phyloP scores from a whole-genome alignment of 2,113 vertebrate species.

The Malurus alboscapulatus region DNA sequence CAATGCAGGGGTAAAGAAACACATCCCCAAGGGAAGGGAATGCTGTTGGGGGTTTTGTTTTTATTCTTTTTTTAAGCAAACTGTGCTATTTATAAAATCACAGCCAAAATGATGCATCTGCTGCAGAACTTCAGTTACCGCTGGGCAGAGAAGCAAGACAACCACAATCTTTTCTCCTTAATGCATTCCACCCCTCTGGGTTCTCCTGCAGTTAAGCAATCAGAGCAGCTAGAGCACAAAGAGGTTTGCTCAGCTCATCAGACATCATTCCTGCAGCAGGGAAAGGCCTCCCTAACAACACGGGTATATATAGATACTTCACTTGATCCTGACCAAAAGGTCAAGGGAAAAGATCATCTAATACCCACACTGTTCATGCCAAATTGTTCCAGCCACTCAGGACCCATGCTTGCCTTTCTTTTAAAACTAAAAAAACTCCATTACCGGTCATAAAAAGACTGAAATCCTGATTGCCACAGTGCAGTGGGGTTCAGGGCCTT shows the following conservation, averaged over 20 bases:
- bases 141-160: background rate
- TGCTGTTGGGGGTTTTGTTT: background rate
- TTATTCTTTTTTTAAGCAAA: background rate
- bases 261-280: background rate
- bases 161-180: background rate
- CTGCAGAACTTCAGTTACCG: background rate
- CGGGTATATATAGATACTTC: conserved; percentile 36
- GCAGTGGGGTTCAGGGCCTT: background rate
- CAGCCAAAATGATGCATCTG: background rate
- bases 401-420: background rate
- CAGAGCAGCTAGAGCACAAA: background rate
- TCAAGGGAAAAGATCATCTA: conserved; percentile 33
- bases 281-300: background rate
- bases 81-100: conserved; percentile 19
- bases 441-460: background rate
- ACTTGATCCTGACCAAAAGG: conserved; percentile 7
- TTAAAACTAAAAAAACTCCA: background rate
- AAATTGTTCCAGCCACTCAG: conserved; percentile 11
- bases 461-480: background rate
- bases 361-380: conserved; percentile 8
- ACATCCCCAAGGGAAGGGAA: background rate
- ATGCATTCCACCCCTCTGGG: background rate
- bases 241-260: background rate
- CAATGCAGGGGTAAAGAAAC: background rate
- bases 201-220: background rate